phyloP scores from a whole-genome alignment of 1,140 invertebrate species.

The Watersipora subatra region DNA sequence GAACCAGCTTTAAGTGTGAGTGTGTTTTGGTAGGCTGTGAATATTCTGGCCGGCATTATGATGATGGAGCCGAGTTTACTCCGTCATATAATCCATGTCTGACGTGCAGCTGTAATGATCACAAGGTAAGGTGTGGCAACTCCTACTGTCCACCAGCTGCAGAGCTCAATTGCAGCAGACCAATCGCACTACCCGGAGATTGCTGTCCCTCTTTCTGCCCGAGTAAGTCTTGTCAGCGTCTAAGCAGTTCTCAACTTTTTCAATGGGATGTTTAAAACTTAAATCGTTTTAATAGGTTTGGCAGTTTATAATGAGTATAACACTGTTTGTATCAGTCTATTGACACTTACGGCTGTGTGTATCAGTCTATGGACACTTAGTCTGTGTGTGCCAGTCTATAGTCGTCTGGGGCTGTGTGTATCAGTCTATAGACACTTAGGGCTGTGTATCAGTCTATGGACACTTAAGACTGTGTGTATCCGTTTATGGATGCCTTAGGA shows the following conservation, averaged over 20 bases:
- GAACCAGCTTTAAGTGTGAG: too few species aligned
- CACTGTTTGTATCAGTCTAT: too few species aligned
- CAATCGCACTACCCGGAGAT: conserved; percentile 16
- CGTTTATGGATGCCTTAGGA: too few species aligned
- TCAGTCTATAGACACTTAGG: too few species aligned
- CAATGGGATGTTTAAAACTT: background rate
- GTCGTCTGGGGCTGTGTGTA: too few species aligned
- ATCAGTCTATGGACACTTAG: too few species aligned
- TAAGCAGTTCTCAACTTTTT: background rate
- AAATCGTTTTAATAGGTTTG: too few species aligned
- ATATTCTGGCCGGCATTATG: conserved; percentile 20
- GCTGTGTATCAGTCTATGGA: too few species aligned
- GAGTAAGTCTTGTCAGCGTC: conserved; percentile 20
- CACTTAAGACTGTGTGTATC: too few species aligned
- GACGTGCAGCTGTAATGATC: conserved; percentile 25
- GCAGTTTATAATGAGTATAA: too few species aligned
- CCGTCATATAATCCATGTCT: conserved; percentile 26
- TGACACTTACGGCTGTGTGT: too few species aligned
- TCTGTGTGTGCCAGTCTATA: too few species aligned
- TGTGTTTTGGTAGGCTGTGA: conserved; percentile 28
- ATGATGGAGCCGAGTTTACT: conserved; percentile 17
- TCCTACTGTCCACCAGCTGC: conserved; percentile 14
- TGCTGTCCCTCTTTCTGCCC: conserved; percentile 24
- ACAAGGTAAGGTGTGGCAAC: conserved; percentile 19
- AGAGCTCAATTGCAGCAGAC: conserved; percentile 16